Base-by-base conservation (phyloP, 1,140 invertebrate species). In the Bacillus rossius region DNA sequence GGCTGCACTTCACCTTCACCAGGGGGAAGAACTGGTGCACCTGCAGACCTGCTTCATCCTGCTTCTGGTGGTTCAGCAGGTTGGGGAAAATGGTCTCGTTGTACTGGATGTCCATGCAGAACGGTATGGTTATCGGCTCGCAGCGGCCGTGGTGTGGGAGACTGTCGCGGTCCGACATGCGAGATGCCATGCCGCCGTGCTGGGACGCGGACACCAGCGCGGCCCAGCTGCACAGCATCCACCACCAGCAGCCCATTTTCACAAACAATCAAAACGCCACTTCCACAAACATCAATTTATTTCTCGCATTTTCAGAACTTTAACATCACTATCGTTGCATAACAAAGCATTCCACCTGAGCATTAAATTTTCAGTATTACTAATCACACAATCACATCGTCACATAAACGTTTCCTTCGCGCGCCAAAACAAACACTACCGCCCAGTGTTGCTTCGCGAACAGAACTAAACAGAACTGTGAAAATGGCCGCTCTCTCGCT, bases 71-170 rank as follows among this genome's bases (percentile, higher is more conserved):
- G 53, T 91, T 88, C 61, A 98, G 76, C 29, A 97, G 69, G 77
- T 98, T 99, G 3, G 95, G 96, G 86, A 97, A 94, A 56, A 97
- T 96, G 0, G 96, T 99, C 74, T 88, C 81, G 73, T 98, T 99
- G 74, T 99, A 99, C 29, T 83, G 84, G 54, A 98, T 90, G 67
- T 96, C 88, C 73, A 87, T 86, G 76, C 96, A 99, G 64, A 97
- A 81, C 10, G 88, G 88, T 57, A 98, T 93, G 3, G 87, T 94
- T 59, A 98, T 96, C 2, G 88, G 87, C 71, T 98, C 92, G 77
- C 95, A 98, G 70, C 87, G 86, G 65, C 87, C 86, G 71, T 94
- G 89, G 62, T 83, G 81, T 14, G 85, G 83, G 48, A 87, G 70
- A 22, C 74, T 73, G 71, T 85, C 83, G 34, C 75, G 55, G 40